Conservation (phyloP, 2,113 vertebrate species). For the Felis chaus region DNA sequence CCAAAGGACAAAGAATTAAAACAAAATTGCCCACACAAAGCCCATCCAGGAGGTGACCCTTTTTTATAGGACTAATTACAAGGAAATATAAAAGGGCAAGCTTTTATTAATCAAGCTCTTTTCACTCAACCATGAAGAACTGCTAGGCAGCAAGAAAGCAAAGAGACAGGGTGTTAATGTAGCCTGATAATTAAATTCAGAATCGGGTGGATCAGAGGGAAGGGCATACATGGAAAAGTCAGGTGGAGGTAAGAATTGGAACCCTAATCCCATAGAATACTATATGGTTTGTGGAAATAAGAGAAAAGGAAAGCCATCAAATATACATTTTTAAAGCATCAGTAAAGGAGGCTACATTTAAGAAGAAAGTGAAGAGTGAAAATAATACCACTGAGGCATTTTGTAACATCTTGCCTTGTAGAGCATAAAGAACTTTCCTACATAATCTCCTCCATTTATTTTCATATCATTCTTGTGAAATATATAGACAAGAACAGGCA, state of each 20-base stretch:
- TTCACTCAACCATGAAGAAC: conserved; percentile 72
- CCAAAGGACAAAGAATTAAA: not conserved
- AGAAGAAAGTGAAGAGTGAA: conserved; percentile 68
- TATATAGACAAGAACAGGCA: not conserved
- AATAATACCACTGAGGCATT: conserved; percentile 32
- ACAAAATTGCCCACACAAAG: not conserved
- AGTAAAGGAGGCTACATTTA: conserved; percentile 47
- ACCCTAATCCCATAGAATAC: conserved; percentile 58
- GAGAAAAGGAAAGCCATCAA: conserved; percentile 59
- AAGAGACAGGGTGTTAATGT: conserved; percentile 34
- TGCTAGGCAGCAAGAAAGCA: conserved; percentile 54
- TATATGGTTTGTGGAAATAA: conserved; percentile 8
- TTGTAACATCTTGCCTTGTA: conserved; percentile 35
- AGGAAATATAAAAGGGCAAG: conserved; percentile 75
- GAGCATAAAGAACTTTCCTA: not conserved
- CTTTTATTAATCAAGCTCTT: conserved; percentile 61
- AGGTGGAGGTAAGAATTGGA: conserved; percentile 55
- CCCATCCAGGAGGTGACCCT: conserved; percentile 51
- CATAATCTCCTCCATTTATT: not conserved
- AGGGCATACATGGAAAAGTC: not conserved
- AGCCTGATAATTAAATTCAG: conserved; percentile 73
- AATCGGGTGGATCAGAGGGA: conserved; percentile 72
- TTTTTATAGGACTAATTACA: conserved; percentile 73
- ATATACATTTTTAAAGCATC: conserved; percentile 62
- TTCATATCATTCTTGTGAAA: not conserved